Conservation (phyloP, 1,140 invertebrate genomes). For the Sarcophaga peregrina region DNA sequence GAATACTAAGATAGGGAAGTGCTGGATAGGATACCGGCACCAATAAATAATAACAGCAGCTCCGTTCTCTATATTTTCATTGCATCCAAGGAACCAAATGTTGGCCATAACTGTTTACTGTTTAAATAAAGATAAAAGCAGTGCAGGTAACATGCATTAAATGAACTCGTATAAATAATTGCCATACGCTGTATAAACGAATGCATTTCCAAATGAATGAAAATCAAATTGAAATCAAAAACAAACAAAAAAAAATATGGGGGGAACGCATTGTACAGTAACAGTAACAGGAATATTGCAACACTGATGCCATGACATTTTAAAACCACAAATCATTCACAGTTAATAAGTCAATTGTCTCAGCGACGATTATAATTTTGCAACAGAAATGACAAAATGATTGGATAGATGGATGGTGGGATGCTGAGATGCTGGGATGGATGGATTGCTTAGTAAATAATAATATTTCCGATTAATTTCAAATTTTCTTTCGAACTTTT, state of each 20-base stretch:
- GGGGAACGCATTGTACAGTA: not conserved
- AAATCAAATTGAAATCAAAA: not conserved
- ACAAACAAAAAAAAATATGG: not conserved
- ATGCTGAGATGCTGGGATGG: too few relatives aligned
- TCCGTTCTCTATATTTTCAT: too few relatives aligned
- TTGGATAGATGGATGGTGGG: not conserved
- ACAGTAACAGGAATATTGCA: not conserved
- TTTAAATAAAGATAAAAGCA: conserved; percentile 5
- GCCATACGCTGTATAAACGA: not conserved
- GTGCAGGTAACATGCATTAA: not conserved
- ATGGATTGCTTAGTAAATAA: too few relatives aligned
- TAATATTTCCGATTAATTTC: too few relatives aligned
- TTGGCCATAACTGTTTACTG: not conserved
- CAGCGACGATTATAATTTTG: not conserved
- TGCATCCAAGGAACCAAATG: too few relatives aligned
- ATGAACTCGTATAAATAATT: conserved; percentile 5
- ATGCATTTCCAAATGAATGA: conserved; percentile 8
- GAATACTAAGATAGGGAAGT: too few relatives aligned
- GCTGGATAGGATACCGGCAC: too few relatives aligned
- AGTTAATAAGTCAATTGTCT: conserved; percentile 15
- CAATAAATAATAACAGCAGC: too few relatives aligned
- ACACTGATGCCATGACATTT: conserved; percentile 6
- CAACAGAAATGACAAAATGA: too few relatives aligned
- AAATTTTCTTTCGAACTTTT: too few relatives aligned
- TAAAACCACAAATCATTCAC: conserved; percentile 19